Conservation (phyloP, 2,888 invertebrate species). For the Eumacrocentrus americanus region DNA sequence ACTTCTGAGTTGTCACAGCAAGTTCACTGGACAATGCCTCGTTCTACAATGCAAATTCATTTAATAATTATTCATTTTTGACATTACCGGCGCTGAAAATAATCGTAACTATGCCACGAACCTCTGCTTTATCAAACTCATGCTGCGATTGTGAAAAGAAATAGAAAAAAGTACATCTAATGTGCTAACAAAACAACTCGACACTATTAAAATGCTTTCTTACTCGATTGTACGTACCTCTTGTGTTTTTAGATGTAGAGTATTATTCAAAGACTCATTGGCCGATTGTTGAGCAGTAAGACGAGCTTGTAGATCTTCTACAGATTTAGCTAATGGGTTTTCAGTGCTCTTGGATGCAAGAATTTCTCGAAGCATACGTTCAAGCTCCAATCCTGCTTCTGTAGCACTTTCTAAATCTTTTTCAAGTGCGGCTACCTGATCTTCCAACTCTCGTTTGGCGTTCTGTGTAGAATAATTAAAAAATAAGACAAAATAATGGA, state of each 20-base stretch:
- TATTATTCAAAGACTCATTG: constrained; percentile 60
- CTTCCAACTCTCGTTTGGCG: constrained; percentile 66
- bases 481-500: constrained; percentile 19
- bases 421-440: constrained; percentile 72
- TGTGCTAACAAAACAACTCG: constrained; percentile 2
- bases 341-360: constrained; percentile 70
- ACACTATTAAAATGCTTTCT: constrained; percentile 2
- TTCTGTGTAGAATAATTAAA: constrained; percentile 42
- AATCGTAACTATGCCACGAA: constrained; percentile 36
- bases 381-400: constrained; percentile 78
- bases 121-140: constrained; percentile 52
- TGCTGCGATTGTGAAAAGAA: constrained; percentile 40
- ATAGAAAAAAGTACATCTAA: constrained; percentile 12
- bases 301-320: constrained; percentile 71
- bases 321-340: constrained; percentile 69
- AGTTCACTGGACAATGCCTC: constrained; percentile 61
- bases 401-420: constrained; percentile 82
- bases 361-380: constrained; percentile 71
- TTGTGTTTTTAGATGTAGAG: constrained; percentile 58
- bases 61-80: constrained; percentile 9
- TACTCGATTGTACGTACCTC: too few species aligned
- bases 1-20: constrained; percentile 54
- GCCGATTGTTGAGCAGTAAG: constrained; percentile 70
- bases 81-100: constrained; percentile 5
- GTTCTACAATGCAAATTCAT: constrained; percentile 46